These are phyloP conservation scores for Pteronura brasiliensis DNA, from an alignment of 2,113 vertebrate genomes.

Conservation along the genomic window DNA sequence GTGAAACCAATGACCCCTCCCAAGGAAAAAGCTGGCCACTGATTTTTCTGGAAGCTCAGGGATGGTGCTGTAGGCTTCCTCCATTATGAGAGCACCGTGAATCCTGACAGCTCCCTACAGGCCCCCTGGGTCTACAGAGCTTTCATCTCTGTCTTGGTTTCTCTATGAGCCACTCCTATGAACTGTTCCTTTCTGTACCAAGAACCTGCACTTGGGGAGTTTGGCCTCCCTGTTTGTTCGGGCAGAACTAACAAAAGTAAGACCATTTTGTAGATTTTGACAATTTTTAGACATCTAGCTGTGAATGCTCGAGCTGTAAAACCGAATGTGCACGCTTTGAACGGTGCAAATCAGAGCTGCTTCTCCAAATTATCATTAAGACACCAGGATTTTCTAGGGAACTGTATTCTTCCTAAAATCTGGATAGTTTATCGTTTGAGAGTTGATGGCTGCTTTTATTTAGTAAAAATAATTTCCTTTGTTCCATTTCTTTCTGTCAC, in stretches of 20 bases:
- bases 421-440: slow-evolving; percentile 51
- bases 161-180: slow-evolving; percentile 36
- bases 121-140: neutral
- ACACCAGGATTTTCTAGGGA: slow-evolving; percentile 37
- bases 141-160: slow-evolving; percentile 51
- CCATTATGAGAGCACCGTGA: slow-evolving; percentile 8
- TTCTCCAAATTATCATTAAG: slow-evolving; percentile 34
- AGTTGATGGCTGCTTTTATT: slow-evolving; percentile 63
- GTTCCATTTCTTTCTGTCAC: slow-evolving; percentile 61
- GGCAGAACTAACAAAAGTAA: slow-evolving; percentile 59
- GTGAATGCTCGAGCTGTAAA: slow-evolving; percentile 46
- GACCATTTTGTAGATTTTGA: slow-evolving; percentile 50
- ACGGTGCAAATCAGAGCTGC: slow-evolving; percentile 1
- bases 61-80: neutral
- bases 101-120: neutral
- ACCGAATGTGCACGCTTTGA: neutral
- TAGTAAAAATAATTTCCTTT: slow-evolving; percentile 64
- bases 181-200: neutral
- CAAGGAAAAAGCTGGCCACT: neutral
- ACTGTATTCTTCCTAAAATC: slow-evolving; percentile 52
- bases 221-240: slow-evolving; percentile 8
- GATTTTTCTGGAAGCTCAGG: slow-evolving; percentile 7
- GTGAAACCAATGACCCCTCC: neutral
- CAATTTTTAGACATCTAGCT: slow-evolving; percentile 44
- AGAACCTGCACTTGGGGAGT: slow-evolving; percentile 16